These are phyloP conservation scores for Pemphigus obesinymphae DNA, from an alignment of 1,140 invertebrate genomes.

Conservation along the genomic window DNA sequence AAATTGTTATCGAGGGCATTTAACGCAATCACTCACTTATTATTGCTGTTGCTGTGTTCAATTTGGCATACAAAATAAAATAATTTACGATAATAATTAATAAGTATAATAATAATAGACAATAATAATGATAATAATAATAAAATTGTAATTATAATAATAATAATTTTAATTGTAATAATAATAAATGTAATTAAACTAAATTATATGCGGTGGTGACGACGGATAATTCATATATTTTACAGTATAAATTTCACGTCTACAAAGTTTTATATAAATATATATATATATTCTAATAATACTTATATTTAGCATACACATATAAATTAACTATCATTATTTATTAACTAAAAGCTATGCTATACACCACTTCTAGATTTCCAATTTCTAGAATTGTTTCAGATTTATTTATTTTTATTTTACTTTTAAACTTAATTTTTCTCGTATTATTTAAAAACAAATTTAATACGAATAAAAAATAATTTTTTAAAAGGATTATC, in stretches of 20 bases:
- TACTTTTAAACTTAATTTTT: not conserved
- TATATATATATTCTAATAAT: not conserved
- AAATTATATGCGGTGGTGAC: not conserved
- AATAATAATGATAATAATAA: not conserved
- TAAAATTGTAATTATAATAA: not conserved
- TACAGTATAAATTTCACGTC: not conserved
- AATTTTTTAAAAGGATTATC: conserved; percentile 14
- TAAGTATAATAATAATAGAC: not conserved
- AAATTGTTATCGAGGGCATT: not conserved
- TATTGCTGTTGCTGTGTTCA: conserved; percentile 7
- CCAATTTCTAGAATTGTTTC: too few relatives aligned
- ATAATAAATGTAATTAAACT: not conserved
- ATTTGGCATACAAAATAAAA: conserved; percentile 21
- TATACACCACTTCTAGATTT: too few relatives aligned
- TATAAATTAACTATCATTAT: not conserved
- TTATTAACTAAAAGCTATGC: too few relatives aligned
- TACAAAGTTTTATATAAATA: not conserved
- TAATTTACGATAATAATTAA: not conserved
- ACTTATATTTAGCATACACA: not conserved
- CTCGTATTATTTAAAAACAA: not conserved
- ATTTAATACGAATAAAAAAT: conserved; percentile 1
- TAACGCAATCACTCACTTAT: not conserved
- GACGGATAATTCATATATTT: not conserved
- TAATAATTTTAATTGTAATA: not conserved
- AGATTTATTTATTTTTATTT: too few relatives aligned